Base-by-base conservation (phyloP, 2,113 vertebrate genomes). In the Chlamydotis undulata region DNA sequence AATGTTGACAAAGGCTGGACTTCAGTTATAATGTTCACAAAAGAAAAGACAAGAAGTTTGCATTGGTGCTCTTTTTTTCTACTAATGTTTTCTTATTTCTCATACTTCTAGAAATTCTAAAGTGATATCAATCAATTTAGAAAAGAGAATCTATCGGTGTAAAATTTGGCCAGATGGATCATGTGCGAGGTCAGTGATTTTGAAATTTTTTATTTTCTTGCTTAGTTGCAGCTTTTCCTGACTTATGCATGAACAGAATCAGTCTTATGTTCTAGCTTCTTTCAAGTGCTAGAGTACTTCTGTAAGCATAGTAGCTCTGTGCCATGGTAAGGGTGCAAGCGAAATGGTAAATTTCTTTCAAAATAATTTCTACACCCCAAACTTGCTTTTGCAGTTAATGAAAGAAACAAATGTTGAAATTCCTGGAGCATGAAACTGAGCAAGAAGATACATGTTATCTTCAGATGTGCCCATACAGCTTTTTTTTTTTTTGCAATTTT, bases 191-290 rank as follows among this genome's bases (percentile, higher is more conserved):
- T 59, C 19, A 52, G 19, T 45, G 21, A 16, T 59, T 37, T 57
- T 49, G 5, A 83, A 35, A 31, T 4, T 7, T 76, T 85, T 49
- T 28, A 4, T 79, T 77, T 83, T 17, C 3, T 28, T 37, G 9
- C 16, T 21, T 57, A 37, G 14, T 37, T 55, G 5, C 6, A 83
- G 23, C 5, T 77, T 83, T 55, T 37, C 22, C 6, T 55, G 47
- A 47, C 9, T 64, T 82, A 14, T 0, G 0, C 0, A 4, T 50
- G 26, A 84, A 45, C 8, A 71, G 24, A 14, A 31, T 15, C 13
- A 57, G 2, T 19, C 14, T 73, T 31, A 26, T 3, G 1, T 65
- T 77, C 33, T 39, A 64, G 25, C 15, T 85, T 24, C 19, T 90
- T 68, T 68, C 39, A 60, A 83, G 26, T 5, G 2, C 7, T 88